These are phyloP conservation scores for Semicossyphus pulcher DNA, from an alignment of 2,113 vertebrate species.

Conservation along the genomic window DNA sequence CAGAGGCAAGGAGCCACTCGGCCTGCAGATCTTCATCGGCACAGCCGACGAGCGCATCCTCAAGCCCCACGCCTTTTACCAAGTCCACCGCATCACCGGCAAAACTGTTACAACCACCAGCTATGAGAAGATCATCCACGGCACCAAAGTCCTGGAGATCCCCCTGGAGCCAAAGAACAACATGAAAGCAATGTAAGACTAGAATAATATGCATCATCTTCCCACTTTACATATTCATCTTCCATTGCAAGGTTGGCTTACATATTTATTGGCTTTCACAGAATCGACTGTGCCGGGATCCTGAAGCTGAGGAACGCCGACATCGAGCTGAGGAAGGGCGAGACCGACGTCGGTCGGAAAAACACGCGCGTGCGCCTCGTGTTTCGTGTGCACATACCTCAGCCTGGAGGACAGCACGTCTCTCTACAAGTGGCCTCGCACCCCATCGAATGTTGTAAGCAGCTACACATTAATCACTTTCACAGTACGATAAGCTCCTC, in stretches of 20 bases:
- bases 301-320: conserved; percentile 96
- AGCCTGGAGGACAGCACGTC: conserved; percentile 88
- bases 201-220: too few species aligned
- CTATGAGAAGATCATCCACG: conserved; percentile 93
- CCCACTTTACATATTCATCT: neutral
- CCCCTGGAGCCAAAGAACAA: conserved; percentile 97
- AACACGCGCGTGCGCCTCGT: conserved; percentile 96
- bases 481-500: neutral
- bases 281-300: conserved; percentile 98
- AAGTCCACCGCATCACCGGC: conserved; percentile 97
- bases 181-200: conserved; percentile 97
- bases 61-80: conserved; percentile 98
- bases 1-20: conserved; percentile 94
- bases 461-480: conserved; percentile 1
- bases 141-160: conserved; percentile 97
- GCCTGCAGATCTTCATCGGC: conserved; percentile 98
- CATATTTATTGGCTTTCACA: conserved; percentile 44
- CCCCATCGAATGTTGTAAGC: conserved; percentile 98
- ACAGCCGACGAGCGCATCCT: conserved; percentile 97
- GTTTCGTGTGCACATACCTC: conserved; percentile 94
- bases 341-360: conserved; percentile 97
- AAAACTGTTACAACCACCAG: conserved; percentile 98
- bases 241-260: neutral
- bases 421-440: conserved; percentile 94
- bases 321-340: conserved; percentile 97